Conservation (phyloP, 2,797 vertebrate species). For the Sylvia borin region DNA sequence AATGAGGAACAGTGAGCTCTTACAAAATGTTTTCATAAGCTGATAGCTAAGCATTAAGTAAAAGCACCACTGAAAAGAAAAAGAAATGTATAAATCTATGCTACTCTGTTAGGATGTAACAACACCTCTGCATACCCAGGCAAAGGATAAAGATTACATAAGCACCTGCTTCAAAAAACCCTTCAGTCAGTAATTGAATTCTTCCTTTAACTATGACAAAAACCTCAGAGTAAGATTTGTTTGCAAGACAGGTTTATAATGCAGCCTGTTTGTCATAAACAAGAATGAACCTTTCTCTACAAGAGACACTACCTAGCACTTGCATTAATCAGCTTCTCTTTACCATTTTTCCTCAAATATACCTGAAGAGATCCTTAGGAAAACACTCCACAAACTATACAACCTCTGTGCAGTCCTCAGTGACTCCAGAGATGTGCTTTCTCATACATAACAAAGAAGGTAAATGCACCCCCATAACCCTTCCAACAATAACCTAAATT, state of each 20-base stretch:
- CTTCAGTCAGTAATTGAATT: not conserved
- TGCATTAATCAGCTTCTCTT: not conserved
- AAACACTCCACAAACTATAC: not conserved
- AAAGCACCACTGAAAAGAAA: not conserved
- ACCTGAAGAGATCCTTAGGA: not conserved
- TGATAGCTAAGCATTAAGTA: not conserved
- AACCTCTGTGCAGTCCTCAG: not conserved
- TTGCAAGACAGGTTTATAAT: not conserved
- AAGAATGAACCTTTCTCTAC: not conserved
- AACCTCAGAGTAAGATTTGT: not conserved
- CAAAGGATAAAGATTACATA: not conserved
- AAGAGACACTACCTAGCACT: not conserved
- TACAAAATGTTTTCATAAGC: not conserved
- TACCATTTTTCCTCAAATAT: not conserved
- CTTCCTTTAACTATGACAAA: not conserved
- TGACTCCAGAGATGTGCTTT: not conserved
- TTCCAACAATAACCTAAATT: not conserved
- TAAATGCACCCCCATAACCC: not conserved
- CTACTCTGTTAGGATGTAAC: not conserved
- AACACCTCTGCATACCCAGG: not conserved
- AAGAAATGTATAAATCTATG: not conserved
- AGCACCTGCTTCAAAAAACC: not conserved
- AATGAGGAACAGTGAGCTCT: not conserved
- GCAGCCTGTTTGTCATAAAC: not conserved
- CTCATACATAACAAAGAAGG: rapidly evolving